Percentiles rank a stretch among this genome's conserved stretches.
These are phyloP conservation scores for Drosophila neoperkinsi DNA, from an alignment of 2,888 invertebrate species.

Conservation along the genomic window DNA sequence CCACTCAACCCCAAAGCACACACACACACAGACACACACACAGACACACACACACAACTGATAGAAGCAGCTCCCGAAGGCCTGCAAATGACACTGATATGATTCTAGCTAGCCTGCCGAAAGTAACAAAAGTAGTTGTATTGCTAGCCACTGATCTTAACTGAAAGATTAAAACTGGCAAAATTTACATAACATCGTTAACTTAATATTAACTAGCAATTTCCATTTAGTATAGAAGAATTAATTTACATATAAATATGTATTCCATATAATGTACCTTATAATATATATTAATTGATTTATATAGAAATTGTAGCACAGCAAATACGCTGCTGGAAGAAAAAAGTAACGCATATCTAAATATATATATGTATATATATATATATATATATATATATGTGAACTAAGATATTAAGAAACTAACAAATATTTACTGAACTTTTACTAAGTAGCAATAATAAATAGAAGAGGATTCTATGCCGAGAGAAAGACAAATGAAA, in stretches of 20 bases:
- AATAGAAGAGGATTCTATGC: background rate
- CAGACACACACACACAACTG: constrained; percentile 3
- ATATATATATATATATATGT: background rate
- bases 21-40: background rate
- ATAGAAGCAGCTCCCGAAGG: constrained; percentile 44
- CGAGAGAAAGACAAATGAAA: background rate
- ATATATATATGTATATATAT: background rate
- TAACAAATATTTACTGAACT: too few species aligned
- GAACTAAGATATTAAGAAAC: too few species aligned
- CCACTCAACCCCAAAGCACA: background rate
- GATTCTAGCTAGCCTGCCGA: constrained; percentile 56
- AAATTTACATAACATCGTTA: background rate
- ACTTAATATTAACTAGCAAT: background rate
- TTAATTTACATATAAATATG: background rate
- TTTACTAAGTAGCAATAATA: too few species aligned
- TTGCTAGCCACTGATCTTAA: too few species aligned
- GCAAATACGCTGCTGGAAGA: background rate
- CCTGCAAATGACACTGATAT: constrained; percentile 73
- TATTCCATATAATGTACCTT: background rate
- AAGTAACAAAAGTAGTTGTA: background rate
- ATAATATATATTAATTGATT: background rate
- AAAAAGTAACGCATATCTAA: too few species aligned
- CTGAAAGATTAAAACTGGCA: background rate
- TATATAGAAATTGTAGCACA: background rate
- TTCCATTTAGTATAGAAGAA: background rate